Percentiles rank a stretch among this genome's conserved stretches.
Evolutionary conservation across 2,797 vertebrate genomes (phyloP).

Genomic region (Lagodon rhomboides): DNA sequence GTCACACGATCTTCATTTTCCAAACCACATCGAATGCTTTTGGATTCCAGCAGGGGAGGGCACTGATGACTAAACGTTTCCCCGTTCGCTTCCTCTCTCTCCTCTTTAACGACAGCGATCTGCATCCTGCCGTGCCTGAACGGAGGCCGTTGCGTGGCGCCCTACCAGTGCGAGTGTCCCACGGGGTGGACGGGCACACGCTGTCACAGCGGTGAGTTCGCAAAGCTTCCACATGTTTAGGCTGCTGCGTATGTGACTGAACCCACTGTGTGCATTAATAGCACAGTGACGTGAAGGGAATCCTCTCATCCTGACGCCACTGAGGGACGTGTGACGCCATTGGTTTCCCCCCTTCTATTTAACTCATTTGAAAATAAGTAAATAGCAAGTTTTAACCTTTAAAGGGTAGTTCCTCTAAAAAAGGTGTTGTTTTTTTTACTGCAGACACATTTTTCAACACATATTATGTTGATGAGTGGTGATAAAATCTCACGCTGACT

Average conservation of each 20-base stretch:
- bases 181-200: constrained; percentile 94
- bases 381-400: neutral
- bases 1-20: neutral
- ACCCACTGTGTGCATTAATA: neutral
- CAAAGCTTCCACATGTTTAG: neutral
- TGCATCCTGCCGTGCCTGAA: constrained; percentile 98
- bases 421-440: too few species aligned
- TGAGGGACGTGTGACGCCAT: neutral
- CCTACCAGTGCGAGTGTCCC: constrained; percentile 94
- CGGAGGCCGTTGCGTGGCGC: constrained; percentile 93
- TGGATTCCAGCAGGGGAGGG: neutral
- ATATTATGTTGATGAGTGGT: too few species aligned
- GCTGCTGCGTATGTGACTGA: neutral
- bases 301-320: neutral
- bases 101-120: constrained; percentile 87
- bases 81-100: constrained; percentile 6
- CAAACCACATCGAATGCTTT: neutral
- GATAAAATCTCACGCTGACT: too few species aligned
- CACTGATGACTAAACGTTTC: neutral
- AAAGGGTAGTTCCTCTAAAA: too few species aligned
- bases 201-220: constrained; percentile 92
- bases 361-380: neutral
- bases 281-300: neutral
- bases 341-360: neutral
- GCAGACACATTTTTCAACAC: too few species aligned